Evolutionary conservation across 2,113 vertebrate species (phyloP).

Genomic region (Rhinopomastus cyanomelas): DNA sequence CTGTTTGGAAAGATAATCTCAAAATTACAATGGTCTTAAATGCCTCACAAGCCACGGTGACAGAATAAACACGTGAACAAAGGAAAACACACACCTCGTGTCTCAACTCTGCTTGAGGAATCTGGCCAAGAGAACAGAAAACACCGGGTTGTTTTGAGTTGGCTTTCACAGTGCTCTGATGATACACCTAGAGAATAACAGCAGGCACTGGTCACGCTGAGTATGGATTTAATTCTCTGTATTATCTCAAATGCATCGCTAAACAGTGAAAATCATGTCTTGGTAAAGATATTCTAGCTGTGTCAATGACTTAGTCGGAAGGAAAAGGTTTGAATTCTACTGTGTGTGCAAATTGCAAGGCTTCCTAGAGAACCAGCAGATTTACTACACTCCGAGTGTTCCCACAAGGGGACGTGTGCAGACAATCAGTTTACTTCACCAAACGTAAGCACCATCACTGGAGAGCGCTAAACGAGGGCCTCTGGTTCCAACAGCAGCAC

Average conservation of each 20-base stretch:
- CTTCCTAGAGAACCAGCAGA: conserved; percentile 6
- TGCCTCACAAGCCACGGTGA: neutral
- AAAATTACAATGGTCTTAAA: neutral
- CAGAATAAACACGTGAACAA: neutral
- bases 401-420: neutral
- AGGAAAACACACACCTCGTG: neutral
- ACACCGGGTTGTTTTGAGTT: no score
- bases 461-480: neutral
- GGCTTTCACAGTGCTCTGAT: neutral
- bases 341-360: neutral
- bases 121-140: neutral
- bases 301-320: conserved; percentile 13
- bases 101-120: neutral
- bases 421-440: neutral
- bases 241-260: neutral
- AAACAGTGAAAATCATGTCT: neutral
- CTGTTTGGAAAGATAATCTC: neutral
- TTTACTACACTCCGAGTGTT: neutral
- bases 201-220: neutral
- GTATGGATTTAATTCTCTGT: neutral
- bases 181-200: neutral
- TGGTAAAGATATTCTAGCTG: neutral
- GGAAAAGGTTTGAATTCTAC: conserved; percentile 5
- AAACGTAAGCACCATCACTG: neutral
- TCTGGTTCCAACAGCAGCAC: neutral